These are phyloP conservation scores for Malacoraja senta DNA, from an alignment of 2,797 vertebrate genomes.

Conservation along the genomic window DNA sequence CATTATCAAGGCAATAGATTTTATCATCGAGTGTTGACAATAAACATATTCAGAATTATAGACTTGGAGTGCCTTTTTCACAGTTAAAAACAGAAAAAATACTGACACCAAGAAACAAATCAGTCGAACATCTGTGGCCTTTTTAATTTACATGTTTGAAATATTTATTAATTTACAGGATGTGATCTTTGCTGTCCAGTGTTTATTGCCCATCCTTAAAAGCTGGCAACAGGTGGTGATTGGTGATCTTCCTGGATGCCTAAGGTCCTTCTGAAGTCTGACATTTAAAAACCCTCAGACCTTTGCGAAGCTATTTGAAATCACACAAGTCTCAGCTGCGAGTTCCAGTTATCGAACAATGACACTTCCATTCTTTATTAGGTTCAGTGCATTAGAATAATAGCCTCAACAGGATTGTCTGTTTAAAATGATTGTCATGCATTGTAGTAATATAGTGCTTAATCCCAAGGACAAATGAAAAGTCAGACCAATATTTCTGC, in stretches of 20 bases:
- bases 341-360: background rate
- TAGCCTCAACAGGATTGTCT: background rate
- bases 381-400: background rate
- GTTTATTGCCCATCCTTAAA: too few species aligned
- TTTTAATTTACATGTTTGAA: too few species aligned
- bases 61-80: too few species aligned
- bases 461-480: background rate
- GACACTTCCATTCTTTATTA: background rate
- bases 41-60: too few species aligned
- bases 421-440: background rate
- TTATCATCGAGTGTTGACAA: background rate
- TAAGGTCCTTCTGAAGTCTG: too few species aligned
- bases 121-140: too few species aligned
- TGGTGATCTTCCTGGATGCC: too few species aligned
- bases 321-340: background rate
- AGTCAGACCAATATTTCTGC: background rate
- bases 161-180: too few species aligned
- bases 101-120: too few species aligned
- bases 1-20: background rate
- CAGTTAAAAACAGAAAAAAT: too few species aligned
- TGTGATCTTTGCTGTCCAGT: too few species aligned
- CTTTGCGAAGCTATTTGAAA: background rate
- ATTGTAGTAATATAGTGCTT: background rate
- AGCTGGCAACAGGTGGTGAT: too few species aligned
- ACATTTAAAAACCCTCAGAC: background rate